Evolutionary conservation across 2,797 vertebrate genomes (phyloP).

Genomic region (Mareca strepera): DNA sequence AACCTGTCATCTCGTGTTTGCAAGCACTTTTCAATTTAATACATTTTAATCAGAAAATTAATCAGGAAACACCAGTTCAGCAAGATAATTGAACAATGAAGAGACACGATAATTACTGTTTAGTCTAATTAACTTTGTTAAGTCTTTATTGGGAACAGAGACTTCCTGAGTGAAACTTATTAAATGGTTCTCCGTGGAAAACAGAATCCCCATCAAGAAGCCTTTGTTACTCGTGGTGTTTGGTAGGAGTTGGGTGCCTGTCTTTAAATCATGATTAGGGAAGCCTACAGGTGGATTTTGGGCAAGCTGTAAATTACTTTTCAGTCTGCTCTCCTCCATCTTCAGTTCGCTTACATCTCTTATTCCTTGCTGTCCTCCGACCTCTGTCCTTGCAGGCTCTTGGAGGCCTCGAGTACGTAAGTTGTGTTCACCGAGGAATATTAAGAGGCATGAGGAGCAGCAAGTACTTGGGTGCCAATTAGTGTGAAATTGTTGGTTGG

Average conservation of each 20-base stretch:
- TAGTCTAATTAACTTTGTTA: constrained; percentile 85
- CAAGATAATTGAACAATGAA: constrained; percentile 84
- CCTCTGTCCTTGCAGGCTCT: not conserved
- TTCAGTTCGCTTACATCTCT: not conserved
- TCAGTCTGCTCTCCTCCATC: not conserved
- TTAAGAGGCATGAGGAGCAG: not conserved
- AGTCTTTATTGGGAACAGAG: constrained; percentile 83
- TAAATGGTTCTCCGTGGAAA: constrained; percentile 72
- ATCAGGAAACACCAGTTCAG: constrained; percentile 83
- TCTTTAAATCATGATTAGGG: not conserved
- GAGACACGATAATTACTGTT: constrained; percentile 82
- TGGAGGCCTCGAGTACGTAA: not conserved
- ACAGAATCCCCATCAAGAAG: constrained; percentile 65
- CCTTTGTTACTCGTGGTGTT: constrained; percentile 13
- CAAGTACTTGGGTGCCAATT: not conserved
- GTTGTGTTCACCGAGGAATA: not conserved
- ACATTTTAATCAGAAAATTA: constrained; percentile 84
- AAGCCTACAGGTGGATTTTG: not conserved
- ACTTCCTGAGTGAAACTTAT: constrained; percentile 80
- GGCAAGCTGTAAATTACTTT: not conserved
- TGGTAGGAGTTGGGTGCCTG: not conserved
- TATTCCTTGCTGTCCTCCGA: not conserved
- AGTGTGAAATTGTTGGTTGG: not conserved
- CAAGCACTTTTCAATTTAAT: constrained; percentile 72
- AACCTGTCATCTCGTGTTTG: constrained; percentile 63